These are phyloP conservation scores for Morone saxatilis DNA, from an alignment of 2,113 vertebrate genomes.

Conservation along the genomic window DNA sequence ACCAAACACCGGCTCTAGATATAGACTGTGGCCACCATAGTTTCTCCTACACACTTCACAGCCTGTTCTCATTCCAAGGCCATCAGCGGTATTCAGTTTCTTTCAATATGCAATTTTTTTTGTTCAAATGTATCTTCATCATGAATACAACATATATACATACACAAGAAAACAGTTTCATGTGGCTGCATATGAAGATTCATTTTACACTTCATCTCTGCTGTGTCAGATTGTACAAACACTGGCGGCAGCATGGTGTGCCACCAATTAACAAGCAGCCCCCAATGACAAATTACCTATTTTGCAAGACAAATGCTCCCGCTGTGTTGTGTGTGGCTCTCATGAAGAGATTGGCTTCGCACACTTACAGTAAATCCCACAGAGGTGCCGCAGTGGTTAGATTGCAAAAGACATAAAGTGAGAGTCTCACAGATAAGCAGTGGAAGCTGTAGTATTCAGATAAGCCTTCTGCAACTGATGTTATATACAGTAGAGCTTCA, in stretches of 20 bases:
- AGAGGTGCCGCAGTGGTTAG: conserved; percentile 4
- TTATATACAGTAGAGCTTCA: conserved; percentile 15
- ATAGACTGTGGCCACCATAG: too few relatives aligned
- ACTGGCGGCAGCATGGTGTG: background rate
- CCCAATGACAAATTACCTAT: background rate
- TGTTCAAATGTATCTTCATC: background rate
- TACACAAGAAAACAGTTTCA: background rate
- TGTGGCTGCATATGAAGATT: background rate
- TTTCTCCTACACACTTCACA: too few relatives aligned
- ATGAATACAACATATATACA: background rate
- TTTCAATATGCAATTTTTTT: background rate
- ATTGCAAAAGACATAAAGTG: conserved; percentile 10
- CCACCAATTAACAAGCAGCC: background rate
- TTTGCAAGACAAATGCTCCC: background rate
- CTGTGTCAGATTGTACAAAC: background rate
- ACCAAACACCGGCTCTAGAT: too few relatives aligned
- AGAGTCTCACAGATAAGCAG: conserved; percentile 43
- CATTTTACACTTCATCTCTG: background rate
- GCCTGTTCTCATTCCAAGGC: too few relatives aligned
- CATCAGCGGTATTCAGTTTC: too few relatives aligned
- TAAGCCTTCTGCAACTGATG: conserved; percentile 42
- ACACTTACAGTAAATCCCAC: conserved; percentile 10
- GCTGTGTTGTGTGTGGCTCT: background rate
- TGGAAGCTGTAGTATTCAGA: conserved; percentile 57
- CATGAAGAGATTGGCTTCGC: background rate